phyloP scores from a whole-genome alignment of 1,140 invertebrate genomes.

The Cyrtorhinus lividipennis region DNA sequence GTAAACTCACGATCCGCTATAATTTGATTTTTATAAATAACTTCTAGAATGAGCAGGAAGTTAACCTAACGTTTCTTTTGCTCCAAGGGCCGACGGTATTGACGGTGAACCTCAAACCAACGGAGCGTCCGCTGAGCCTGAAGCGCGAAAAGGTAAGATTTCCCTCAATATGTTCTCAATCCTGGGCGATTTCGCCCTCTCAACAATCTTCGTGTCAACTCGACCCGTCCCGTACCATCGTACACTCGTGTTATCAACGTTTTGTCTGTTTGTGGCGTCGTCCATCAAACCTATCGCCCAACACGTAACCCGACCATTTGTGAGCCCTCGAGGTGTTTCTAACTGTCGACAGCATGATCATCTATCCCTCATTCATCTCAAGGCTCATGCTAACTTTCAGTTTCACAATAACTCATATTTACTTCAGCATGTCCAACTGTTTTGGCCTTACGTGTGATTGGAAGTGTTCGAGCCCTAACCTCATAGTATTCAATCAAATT shows the following conservation, averaged over 20 bases:
- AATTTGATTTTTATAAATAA: neutral
- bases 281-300: too few species aligned
- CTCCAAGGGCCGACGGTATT: conserved; percentile 38
- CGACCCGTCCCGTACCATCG: too few species aligned
- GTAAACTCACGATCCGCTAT: conserved; percentile 27
- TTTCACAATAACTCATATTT: neutral
- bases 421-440: neutral
- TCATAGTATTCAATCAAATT: too few species aligned
- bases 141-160: conserved; percentile 27
- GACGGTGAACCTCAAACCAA: conserved; percentile 40
- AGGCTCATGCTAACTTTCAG: neutral
- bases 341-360: neutral
- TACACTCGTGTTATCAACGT: too few species aligned
- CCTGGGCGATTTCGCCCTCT: neutral
- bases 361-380: neutral
- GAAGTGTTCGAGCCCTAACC: too few species aligned
- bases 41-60: too few species aligned
- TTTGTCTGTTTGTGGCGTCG: too few species aligned
- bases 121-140: conserved; percentile 30
- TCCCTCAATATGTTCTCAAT: neutral
- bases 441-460: neutral
- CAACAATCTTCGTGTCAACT: neutral
- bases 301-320: too few species aligned
- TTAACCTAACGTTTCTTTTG: conserved; percentile 12
- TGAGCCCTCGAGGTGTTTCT: too few species aligned